phyloP scores from a whole-genome alignment of 2,113 vertebrate species.

The Semicossyphus pulcher region DNA sequence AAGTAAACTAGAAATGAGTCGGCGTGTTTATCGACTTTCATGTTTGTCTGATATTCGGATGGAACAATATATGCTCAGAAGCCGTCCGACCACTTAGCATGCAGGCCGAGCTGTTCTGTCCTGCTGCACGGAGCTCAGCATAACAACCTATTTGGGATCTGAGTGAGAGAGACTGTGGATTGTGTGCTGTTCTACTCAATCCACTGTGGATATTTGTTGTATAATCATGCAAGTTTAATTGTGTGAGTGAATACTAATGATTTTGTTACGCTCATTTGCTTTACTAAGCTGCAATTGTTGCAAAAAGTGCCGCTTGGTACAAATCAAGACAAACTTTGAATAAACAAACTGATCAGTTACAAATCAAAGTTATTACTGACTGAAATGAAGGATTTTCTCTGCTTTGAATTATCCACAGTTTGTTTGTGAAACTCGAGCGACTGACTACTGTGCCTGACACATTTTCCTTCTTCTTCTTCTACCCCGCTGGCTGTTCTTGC shows the following conservation, averaged over 20 bases:
- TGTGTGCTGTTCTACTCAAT: constrained; percentile 16
- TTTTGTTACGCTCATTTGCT: background rate
- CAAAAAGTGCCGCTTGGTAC: background rate
- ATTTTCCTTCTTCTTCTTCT: background rate
- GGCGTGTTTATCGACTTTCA: constrained; percentile 2
- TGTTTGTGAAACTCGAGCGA: constrained; percentile 31
- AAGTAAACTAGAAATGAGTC: background rate
- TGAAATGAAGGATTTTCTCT: constrained; percentile 3
- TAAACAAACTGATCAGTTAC: background rate
- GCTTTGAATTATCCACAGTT: constrained; percentile 15
- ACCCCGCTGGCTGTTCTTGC: constrained; percentile 31
- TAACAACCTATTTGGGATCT: constrained; percentile 8
- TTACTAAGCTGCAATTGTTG: background rate
- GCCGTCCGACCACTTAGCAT: constrained; percentile 36
- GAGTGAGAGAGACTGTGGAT: constrained; percentile 2
- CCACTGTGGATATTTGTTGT: constrained; percentile 32
- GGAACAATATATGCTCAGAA: constrained; percentile 12
- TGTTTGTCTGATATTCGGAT: constrained; percentile 22
- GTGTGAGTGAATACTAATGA: constrained; percentile 6
- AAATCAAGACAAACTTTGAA: background rate
- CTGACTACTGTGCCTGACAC: constrained; percentile 26
- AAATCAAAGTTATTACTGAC: background rate
- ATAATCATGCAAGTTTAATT: constrained; percentile 15
- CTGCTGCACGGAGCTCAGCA: constrained; percentile 15
- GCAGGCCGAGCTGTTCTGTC: constrained; percentile 2